Conservation (phyloP, 2,888 invertebrate genomes). For the Therioaphis trifolii region DNA sequence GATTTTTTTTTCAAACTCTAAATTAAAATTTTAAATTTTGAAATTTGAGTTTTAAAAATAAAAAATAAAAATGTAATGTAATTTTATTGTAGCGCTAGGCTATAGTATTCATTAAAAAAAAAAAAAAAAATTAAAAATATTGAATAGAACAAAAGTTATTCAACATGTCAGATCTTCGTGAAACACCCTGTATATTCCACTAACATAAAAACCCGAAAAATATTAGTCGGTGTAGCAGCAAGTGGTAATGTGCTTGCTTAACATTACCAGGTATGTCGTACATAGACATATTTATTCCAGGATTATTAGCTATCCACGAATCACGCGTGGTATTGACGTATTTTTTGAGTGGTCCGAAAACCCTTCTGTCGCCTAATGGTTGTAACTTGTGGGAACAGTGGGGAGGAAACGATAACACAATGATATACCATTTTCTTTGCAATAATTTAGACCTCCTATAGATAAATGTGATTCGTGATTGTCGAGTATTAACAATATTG, state of each 20-base stretch:
- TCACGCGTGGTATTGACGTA: conserved; percentile 52
- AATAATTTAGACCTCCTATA: conserved; percentile 1
- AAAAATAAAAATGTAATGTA: no score
- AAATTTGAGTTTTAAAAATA: no score
- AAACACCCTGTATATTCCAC: conserved; percentile 66
- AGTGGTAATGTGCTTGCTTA: conserved; percentile 65
- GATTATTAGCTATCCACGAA: conserved; percentile 65
- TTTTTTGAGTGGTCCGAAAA: conserved; percentile 65
- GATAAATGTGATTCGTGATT: conserved; percentile 56
- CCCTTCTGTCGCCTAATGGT: conserved; percentile 59
- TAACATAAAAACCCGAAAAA: conserved; percentile 66
- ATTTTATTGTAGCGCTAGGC: no score
- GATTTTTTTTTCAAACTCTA: no score
- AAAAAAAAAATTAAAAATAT: no score
- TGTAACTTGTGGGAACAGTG: no score
- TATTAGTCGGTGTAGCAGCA: conserved; percentile 66
- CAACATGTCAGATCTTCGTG: no score
- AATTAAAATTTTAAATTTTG: no score
- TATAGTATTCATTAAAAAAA: no score
- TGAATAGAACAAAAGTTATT: no score
- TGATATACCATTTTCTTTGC: conserved; percentile 47
- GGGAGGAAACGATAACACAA: conserved; percentile 39
- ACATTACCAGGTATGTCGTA: no score
- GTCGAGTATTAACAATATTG: conserved; percentile 50
- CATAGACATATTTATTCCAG: conserved; percentile 66